These are phyloP conservation scores for Aphelocoma coerulescens DNA, from an alignment of 2,113 vertebrate species.

Conservation along the genomic window DNA sequence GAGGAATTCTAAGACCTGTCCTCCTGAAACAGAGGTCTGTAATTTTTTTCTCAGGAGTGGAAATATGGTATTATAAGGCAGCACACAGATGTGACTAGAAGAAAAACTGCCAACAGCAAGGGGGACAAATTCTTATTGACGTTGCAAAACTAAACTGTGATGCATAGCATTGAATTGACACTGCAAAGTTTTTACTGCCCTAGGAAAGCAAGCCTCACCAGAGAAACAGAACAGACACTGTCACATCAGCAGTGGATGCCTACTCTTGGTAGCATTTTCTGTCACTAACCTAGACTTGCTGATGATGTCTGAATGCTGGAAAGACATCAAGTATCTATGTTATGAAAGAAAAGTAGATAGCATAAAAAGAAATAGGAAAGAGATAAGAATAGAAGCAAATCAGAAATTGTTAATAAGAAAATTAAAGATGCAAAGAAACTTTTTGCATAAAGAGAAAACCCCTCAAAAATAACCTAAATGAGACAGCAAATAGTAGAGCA, in stretches of 20 bases:
- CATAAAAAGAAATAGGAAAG: not conserved
- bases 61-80: not conserved
- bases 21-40: not conserved
- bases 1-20: not conserved
- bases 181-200: not conserved
- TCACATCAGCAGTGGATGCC: not conserved
- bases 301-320: not conserved
- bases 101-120: not conserved
- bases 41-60: not conserved
- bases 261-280: not conserved
- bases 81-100: not conserved
- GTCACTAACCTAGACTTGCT: not conserved
- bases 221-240: not conserved
- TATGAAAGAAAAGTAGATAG: not conserved
- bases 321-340: not conserved
- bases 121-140: not conserved
- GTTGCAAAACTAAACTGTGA: not conserved
- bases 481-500: not conserved
- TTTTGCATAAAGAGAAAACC: not conserved
- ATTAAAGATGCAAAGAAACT: not conserved
- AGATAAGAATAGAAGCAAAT: not conserved
- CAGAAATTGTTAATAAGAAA: not conserved
- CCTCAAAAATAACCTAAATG: not conserved
- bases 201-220: not conserved
- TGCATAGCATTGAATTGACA: not conserved